phyloP scores from a whole-genome alignment of 2,888 invertebrate genomes.

The Chalcis sispes region DNA sequence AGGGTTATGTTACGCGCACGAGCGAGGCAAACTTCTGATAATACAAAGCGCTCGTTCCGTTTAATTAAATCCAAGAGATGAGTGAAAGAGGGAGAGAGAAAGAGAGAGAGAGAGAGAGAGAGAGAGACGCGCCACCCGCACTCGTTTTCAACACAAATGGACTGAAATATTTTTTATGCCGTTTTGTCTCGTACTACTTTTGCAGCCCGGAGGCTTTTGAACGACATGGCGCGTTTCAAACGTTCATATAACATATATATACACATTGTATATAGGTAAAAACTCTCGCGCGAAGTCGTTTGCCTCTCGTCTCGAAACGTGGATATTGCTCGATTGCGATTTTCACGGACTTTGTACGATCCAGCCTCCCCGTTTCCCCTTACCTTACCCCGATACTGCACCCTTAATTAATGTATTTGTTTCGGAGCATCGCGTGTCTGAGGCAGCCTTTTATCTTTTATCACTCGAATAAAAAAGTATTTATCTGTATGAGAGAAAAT shows the following conservation, averaged over 20 bases:
- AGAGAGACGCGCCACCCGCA: too few relatives aligned
- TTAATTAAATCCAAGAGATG: slow-evolving; percentile 58
- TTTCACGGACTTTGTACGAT: neutral
- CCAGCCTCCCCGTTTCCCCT: too few relatives aligned
- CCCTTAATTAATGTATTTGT: neutral
- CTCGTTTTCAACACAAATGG: slow-evolving; percentile 31
- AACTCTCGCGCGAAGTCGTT: too few relatives aligned
- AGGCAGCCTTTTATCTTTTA: neutral
- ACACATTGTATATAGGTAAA: too few relatives aligned
- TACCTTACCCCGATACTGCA: too few relatives aligned
- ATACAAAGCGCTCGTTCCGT: slow-evolving; percentile 52
- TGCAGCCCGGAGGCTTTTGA: too few relatives aligned
- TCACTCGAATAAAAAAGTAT: neutral
- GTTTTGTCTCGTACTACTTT: too few relatives aligned
- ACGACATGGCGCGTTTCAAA: neutral
- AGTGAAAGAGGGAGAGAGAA: too few relatives aligned
- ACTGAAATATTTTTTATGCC: slow-evolving; percentile 45
- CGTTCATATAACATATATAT: too few relatives aligned
- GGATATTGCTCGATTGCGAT: slow-evolving; percentile 39
- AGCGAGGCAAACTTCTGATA: slow-evolving; percentile 14
- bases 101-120: too few relatives aligned
- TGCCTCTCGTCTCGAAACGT: neutral
- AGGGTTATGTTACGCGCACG: neutral
- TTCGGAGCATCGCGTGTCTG: neutral
- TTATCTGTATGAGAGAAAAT: too few relatives aligned